Percentiles rank a stretch among this genome's conserved stretches.
Conservation (phyloP, 2,797 vertebrate species). For the Tachyglossus aculeatus region DNA sequence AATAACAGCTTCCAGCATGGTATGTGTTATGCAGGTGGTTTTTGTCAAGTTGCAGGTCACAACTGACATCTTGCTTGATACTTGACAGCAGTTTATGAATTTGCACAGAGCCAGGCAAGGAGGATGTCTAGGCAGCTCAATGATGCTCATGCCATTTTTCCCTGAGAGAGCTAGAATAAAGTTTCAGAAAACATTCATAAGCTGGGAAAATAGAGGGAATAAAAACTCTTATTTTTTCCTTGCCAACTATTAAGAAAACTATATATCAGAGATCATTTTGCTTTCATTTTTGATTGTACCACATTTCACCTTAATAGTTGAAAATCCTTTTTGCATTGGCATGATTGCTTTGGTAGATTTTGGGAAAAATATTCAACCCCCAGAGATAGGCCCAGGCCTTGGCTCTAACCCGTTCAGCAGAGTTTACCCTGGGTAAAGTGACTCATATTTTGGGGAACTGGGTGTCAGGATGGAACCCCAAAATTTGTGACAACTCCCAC, state of each 20-base stretch:
- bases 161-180: not conserved
- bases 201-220: not conserved
- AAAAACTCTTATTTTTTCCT: not conserved
- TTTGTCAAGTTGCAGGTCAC: conserved; percentile 7
- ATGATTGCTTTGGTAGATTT: not conserved
- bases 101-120: conserved; percentile 33
- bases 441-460: no score
- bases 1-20: not conserved
- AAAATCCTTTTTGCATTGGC: not conserved
- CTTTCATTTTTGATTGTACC: not conserved
- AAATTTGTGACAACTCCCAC: no score
- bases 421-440: not conserved
- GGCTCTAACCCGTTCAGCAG: no score
- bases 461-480: no score
- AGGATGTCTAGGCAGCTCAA: not conserved
- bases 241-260: not conserved
- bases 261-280: not conserved
- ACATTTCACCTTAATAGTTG: not conserved
- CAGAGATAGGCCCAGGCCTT: no score
- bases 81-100: conserved; percentile 11
- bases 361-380: no score
- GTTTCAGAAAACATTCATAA: not conserved
- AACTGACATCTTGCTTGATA: not conserved
- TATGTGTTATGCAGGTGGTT: not conserved
- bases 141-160: conserved; percentile 10